Evolutionary conservation across 2,113 vertebrate genomes (phyloP).

Genomic region (Catharus bicknelli): DNA sequence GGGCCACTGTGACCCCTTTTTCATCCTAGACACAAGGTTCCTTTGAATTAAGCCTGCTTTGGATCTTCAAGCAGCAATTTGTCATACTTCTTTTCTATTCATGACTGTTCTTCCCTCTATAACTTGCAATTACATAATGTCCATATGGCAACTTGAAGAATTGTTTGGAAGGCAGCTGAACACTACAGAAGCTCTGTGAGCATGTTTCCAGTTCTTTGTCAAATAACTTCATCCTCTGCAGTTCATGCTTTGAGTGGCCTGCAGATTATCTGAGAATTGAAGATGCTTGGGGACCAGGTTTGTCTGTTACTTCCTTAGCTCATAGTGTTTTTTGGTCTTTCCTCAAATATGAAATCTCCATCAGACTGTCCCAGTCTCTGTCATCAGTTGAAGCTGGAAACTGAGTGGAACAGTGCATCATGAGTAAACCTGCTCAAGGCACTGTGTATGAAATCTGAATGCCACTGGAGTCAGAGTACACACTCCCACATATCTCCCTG

Average conservation of each 20-base stretch:
- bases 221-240: neutral
- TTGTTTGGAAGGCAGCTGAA: neutral
- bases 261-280: neutral
- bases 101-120: neutral
- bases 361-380: neutral
- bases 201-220: neutral
- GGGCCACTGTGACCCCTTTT: neutral
- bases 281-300: neutral
- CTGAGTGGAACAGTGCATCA: fast-evolving
- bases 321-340: neutral
- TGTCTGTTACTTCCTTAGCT: neutral
- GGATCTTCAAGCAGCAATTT: neutral
- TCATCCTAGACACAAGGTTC: neutral
- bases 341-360: neutral
- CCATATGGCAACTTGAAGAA: neutral
- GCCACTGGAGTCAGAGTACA: neutral
- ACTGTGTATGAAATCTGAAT: neutral
- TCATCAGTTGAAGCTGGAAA: neutral
- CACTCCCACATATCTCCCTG: neutral
- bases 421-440: neutral
- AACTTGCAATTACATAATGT: neutral
- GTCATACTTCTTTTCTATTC: neutral
- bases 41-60: neutral
- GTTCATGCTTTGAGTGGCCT: neutral
- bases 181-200: neutral